phyloP scores from a whole-genome alignment of 1,140 invertebrate genomes.

The Drosophila novamexicana region DNA sequence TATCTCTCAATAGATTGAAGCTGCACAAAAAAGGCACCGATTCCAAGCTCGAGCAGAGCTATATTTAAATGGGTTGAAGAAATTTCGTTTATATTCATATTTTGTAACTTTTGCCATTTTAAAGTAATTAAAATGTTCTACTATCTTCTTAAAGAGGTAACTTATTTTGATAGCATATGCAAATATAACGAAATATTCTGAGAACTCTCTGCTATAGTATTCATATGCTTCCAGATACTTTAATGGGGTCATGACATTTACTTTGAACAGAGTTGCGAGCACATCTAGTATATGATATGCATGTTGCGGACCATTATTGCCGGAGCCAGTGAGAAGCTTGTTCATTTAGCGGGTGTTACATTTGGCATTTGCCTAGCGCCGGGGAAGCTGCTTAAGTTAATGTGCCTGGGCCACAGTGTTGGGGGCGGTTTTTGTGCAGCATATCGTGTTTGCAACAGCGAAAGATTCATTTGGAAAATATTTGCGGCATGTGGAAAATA shows the following conservation, averaged over 20 bases:
- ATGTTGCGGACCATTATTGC: constrained; percentile 7
- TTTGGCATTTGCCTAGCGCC: constrained; percentile 9
- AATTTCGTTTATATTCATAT: too few relatives aligned
- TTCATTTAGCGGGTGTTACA: constrained; percentile 2
- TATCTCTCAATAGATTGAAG: too few relatives aligned
- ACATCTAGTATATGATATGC: constrained; percentile 14
- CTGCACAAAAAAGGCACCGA: too few relatives aligned
- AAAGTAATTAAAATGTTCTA: too few relatives aligned
- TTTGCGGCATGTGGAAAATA: constrained; percentile 43
- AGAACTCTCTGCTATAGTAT: too few relatives aligned
- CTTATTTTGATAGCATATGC: too few relatives aligned
- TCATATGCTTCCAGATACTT: neutral
- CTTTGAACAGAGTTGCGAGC: neutral
- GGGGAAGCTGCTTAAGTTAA: constrained; percentile 19
- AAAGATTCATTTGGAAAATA: constrained; percentile 53
- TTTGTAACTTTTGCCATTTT: too few relatives aligned
- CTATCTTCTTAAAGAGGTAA: too few relatives aligned
- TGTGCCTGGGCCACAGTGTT: neutral
- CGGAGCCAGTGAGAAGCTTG: constrained; percentile 9
- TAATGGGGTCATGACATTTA: neutral
- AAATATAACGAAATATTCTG: too few relatives aligned
- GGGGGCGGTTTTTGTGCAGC: neutral
- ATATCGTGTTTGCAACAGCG: constrained; percentile 21
- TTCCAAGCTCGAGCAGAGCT: too few relatives aligned
- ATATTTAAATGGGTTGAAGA: too few relatives aligned